phyloP scores from a whole-genome alignment of 2,888 invertebrate species.

The Periphyllus acericola region DNA sequence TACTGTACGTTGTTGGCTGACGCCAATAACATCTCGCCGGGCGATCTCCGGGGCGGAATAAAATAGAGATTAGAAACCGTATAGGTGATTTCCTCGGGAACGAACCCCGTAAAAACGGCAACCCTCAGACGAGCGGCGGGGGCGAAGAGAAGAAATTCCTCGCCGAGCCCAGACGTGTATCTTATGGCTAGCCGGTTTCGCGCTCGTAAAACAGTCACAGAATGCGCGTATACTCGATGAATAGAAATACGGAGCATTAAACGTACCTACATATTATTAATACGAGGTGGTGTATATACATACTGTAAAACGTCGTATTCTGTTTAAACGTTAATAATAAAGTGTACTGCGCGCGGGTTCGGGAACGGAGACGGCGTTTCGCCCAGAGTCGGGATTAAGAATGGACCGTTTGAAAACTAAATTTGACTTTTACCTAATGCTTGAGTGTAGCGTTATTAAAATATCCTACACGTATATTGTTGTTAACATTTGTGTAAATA shows the following conservation, averaged over 20 bases:
- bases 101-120: background rate
- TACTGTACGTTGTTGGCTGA: background rate
- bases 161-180: background rate
- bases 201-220: background rate
- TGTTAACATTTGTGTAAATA: no score
- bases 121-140: background rate
- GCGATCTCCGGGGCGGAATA: background rate
- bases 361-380: background rate
- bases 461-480: no score
- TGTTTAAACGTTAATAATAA: background rate
- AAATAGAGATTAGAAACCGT: background rate
- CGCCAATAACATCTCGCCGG: slow-evolving; percentile 10
- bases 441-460: no score
- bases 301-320: no score
- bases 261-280: no score
- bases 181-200: background rate
- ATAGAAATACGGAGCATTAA: no score
- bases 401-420: background rate
- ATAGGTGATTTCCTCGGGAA: slow-evolving; percentile 16
- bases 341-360: background rate
- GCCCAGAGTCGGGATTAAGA: background rate
- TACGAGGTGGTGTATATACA: no score
- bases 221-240: no score
- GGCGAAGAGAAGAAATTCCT: background rate
- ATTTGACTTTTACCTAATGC: no score